These are phyloP conservation scores for Aix galericulata DNA, from an alignment of 2,113 vertebrate genomes.

Conservation along the genomic window DNA sequence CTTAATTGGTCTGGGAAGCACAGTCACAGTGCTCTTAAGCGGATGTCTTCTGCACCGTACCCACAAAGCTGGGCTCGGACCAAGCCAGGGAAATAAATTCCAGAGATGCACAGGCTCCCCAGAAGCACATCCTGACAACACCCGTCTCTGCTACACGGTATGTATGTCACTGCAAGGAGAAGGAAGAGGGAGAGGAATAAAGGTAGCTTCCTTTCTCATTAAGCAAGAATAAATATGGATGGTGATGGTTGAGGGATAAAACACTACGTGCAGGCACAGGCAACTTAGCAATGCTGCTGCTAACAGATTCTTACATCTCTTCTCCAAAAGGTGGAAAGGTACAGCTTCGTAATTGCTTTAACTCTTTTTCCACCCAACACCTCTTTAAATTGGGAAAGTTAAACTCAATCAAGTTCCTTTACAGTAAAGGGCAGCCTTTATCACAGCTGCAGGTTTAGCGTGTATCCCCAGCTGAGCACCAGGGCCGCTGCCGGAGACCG, in stretches of 20 bases:
- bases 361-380: not conserved
- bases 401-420: not conserved
- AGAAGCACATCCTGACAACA: not conserved
- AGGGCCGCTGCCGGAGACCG: not conserved
- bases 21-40: not conserved
- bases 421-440: not conserved
- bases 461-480: not conserved
- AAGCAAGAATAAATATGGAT: not conserved
- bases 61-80: not conserved
- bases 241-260: not conserved
- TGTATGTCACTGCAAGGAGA: not conserved
- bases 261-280: not conserved
- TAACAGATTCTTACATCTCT: not conserved
- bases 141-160: not conserved
- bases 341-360: not conserved
- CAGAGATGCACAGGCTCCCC: not conserved
- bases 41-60: not conserved
- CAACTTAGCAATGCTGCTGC: not conserved
- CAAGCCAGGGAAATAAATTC: not conserved
- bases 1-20: slow-evolving; percentile 32
- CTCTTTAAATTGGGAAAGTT: not conserved
- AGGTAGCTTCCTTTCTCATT: not conserved
- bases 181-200: not conserved
- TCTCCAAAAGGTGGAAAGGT: not conserved
- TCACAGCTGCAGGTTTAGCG: not conserved